phyloP scores from a whole-genome alignment of 1,140 invertebrate genomes.

The Euwallacea similis region DNA sequence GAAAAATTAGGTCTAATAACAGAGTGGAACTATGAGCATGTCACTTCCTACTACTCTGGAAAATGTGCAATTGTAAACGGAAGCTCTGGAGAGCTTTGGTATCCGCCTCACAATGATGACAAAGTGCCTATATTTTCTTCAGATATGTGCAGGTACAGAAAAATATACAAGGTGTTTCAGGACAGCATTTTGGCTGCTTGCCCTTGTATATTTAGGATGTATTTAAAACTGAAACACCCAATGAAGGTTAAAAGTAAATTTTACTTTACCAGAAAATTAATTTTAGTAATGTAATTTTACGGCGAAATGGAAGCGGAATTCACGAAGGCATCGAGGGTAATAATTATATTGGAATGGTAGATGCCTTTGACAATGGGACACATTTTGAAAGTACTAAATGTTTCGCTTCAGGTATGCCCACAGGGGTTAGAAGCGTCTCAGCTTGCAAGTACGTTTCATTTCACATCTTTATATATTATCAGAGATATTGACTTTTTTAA shows the following conservation, averaged over 20 bases:
- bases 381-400: constrained; percentile 62
- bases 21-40: constrained; percentile 66
- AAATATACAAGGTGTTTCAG: no score
- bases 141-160: constrained; percentile 66
- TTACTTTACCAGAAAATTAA: neutral
- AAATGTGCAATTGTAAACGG: constrained; percentile 69
- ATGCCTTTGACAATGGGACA: constrained; percentile 71
- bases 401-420: constrained; percentile 58
- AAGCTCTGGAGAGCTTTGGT: constrained; percentile 76
- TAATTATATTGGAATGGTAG: constrained; percentile 62
- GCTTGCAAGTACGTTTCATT: constrained; percentile 56
- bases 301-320: constrained; percentile 31
- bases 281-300: constrained; percentile 41
- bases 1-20: constrained; percentile 65
- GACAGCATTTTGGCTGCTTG: no score
- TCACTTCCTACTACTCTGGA: constrained; percentile 60
- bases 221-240: neutral
- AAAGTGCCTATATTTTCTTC: constrained; percentile 66
- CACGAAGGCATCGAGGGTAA: constrained; percentile 60
- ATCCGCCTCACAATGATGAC: constrained; percentile 62
- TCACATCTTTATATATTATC: neutral
- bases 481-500: constrained; percentile 39
- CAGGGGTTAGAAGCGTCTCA: constrained; percentile 69
- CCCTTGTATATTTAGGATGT: neutral
- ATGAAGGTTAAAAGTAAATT: neutral